These are phyloP conservation scores for Telenomus remus DNA, from an alignment of 1,140 invertebrate species.

Conservation along the genomic window DNA sequence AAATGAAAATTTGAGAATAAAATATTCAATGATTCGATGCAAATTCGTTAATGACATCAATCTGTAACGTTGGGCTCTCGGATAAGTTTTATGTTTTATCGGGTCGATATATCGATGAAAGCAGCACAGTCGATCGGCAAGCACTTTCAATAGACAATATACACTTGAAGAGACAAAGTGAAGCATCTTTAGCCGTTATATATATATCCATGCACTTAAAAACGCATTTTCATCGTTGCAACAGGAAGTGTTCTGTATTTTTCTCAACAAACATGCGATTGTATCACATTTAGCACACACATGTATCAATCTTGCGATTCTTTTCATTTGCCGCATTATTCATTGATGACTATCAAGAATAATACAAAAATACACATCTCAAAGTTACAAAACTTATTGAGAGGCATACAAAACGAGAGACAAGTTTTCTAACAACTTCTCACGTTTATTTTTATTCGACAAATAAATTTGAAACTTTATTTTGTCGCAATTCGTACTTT, in stretches of 20 bases:
- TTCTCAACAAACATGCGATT: neutral
- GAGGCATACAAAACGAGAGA: too few relatives aligned
- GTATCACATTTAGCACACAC: too few relatives aligned
- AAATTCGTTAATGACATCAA: too few relatives aligned
- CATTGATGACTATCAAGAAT: too few relatives aligned
- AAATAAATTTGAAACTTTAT: neutral
- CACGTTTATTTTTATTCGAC: too few relatives aligned
- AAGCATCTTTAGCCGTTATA: constrained; percentile 19
- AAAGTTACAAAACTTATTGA: too few relatives aligned
- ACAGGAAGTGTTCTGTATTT: neutral
- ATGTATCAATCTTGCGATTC: too few relatives aligned
- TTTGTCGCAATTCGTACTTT: constrained; percentile 19
- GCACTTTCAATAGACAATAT: constrained; percentile 33
- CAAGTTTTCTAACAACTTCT: too few relatives aligned
- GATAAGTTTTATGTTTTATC: constrained; percentile 4
- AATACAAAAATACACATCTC: too few relatives aligned
- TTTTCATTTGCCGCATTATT: too few relatives aligned
- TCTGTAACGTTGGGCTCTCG: constrained; percentile 29
- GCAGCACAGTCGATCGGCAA: constrained; percentile 26
- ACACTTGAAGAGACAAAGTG: constrained; percentile 40
- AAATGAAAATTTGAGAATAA: too few relatives aligned
- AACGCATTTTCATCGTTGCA: constrained; percentile 22
- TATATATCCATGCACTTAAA: constrained; percentile 22
- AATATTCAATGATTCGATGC: too few relatives aligned
- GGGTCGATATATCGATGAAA: constrained; percentile 33